Base-by-base conservation (phyloP, 2,888 invertebrate genomes). In the Platycheirus albimanus region DNA sequence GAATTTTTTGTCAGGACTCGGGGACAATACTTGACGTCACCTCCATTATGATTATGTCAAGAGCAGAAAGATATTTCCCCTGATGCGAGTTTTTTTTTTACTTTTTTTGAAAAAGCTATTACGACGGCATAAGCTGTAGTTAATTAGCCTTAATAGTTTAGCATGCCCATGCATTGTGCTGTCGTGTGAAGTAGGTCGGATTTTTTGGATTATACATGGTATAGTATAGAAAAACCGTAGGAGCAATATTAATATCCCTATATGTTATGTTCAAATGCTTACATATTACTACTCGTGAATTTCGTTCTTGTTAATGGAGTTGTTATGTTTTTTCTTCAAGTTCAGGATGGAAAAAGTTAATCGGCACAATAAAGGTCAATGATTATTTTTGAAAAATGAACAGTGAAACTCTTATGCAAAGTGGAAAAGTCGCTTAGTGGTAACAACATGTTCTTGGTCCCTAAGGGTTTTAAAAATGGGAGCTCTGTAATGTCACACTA, bases 11-110 rank as follows among this genome's bases (percentile, higher is more conserved):
- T 71, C 24, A 11, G n/a, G 47, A 13, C n/a, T 28, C 11, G 45
- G 47, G n/a, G 30, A 43, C 47, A 69, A 36, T 15, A 75, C 41
- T 74, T 79, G 63, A 63, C 36, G 54, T 67, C 38, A 54, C 77
- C 43, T 20, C 41, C 41, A 69, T 79, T 69, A 69, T 63, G 63
- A 74, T 52, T 61, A 74, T 63, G 74, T 75, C 79, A 80, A 64
- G 58, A 69, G 52, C 63, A 63, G 69, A 28, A 63, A n/a, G 15
- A 63, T 52, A 43, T 54, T 63, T 56, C 41, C 33, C 49, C 58
- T 64, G 43, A 63, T 63, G 49, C 8, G 49, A 47, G 13, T 10
- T 13, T 20, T 36, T 43, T 28, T 58, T 61, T 61, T 61, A 7
- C 8, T 38, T 20, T 63, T 54, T 17, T 69, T 51, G 24, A 33